phyloP scores from a whole-genome alignment of 2,797 vertebrate species.

The Valencia hispanica region DNA sequence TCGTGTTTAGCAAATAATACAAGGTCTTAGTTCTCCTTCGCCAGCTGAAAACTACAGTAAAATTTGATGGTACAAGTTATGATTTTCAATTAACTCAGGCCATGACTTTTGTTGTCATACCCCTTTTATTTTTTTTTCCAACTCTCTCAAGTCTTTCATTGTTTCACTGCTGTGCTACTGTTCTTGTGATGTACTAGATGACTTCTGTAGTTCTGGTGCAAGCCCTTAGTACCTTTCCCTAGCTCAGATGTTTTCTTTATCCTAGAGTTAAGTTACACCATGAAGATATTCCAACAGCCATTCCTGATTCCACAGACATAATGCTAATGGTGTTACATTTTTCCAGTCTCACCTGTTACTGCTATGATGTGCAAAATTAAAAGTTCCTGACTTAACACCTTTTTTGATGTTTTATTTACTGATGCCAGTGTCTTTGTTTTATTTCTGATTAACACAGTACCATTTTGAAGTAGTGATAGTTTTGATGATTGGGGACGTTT shows the following conservation, averaged over 20 bases:
- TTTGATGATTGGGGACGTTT: not conserved
- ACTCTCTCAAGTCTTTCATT: conserved; percentile 1
- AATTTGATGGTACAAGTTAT: not conserved
- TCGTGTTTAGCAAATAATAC: not conserved
- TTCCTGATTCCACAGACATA: conserved; percentile 5
- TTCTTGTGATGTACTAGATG: conserved; percentile 14
- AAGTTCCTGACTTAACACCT: conserved; percentile 1
- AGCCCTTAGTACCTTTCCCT: conserved; percentile 3
- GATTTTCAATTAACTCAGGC: not conserved
- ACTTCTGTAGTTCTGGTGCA: conserved; percentile 3
- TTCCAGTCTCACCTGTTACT: conserved; percentile 33
- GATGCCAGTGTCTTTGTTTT: not conserved
- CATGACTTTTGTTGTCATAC: not conserved
- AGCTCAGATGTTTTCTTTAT: conserved; percentile 10
- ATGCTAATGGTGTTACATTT: conserved; percentile 28
- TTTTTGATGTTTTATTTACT: not conserved
- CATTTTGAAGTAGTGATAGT: not conserved
- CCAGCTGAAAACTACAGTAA: conserved; percentile 23
- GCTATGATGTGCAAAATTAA: conserved; percentile 71
- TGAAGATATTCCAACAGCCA: conserved; percentile 16
- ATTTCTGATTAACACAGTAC: too few relatives aligned
- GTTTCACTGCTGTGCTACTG: conserved; percentile 27
- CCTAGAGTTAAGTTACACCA: not conserved
- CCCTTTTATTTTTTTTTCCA: not conserved
- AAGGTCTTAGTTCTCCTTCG: not conserved